These are phyloP conservation scores for Tenthredo notha DNA, from an alignment of 2,888 invertebrate genomes.

Conservation along the genomic window DNA sequence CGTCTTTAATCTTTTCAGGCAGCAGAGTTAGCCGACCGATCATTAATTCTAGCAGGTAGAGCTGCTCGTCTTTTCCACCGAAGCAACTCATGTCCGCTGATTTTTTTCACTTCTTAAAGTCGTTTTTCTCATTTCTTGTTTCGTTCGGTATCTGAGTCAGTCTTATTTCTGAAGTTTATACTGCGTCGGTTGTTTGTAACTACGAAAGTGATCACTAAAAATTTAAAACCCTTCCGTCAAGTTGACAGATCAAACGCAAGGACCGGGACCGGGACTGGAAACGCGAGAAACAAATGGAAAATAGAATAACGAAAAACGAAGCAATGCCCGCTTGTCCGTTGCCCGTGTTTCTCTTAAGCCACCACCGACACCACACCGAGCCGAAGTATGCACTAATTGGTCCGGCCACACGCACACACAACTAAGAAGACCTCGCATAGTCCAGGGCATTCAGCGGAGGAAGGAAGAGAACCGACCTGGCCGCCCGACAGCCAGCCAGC, in stretches of 20 bases:
- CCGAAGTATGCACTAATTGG: slow-evolving; percentile 78
- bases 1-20: slow-evolving; percentile 65
- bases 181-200: slow-evolving; percentile 15
- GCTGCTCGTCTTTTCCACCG: slow-evolving; percentile 70
- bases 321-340: slow-evolving; percentile 51
- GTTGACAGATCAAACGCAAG: slow-evolving; percentile 39
- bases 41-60: slow-evolving; percentile 71
- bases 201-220: slow-evolving; percentile 33
- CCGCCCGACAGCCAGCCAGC: slow-evolving; percentile 49
- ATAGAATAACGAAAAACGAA: slow-evolving; percentile 38
- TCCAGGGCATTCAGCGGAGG: slow-evolving; percentile 48
- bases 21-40: slow-evolving; percentile 70
- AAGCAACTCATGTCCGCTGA: slow-evolving; percentile 71
- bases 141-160: neutral
- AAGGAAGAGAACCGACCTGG: slow-evolving; percentile 48
- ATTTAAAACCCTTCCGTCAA: slow-evolving; percentile 28
- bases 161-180: neutral
- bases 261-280: slow-evolving; percentile 33
- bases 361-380: slow-evolving; percentile 53
- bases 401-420: slow-evolving; percentile 69
- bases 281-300: slow-evolving; percentile 50
- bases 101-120: neutral
- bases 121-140: slow-evolving; percentile 20
- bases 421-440: slow-evolving; percentile 34
- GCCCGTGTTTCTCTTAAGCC: slow-evolving; percentile 52